phyloP scores from a whole-genome alignment of 2,113 vertebrate species.

The Forbesichthys agassizii region DNA sequence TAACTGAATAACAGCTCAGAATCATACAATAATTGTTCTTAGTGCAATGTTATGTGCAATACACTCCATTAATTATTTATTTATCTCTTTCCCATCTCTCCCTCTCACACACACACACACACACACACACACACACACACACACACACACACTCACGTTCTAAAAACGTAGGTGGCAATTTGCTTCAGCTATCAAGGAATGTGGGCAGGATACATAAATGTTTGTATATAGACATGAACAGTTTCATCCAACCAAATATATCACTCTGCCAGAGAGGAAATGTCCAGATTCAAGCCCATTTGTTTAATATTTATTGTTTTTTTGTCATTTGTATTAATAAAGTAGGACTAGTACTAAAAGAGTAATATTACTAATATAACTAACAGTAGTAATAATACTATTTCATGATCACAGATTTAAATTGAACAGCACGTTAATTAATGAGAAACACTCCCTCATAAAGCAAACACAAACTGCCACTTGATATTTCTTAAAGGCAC shows the following conservation, averaged over 20 bases:
- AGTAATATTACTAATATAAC: not conserved
- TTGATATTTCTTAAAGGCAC: not conserved
- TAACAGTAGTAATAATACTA: too few species aligned
- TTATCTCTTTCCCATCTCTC: slow-evolving; percentile 20
- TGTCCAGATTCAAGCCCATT: too few species aligned
- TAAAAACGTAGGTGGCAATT: slow-evolving; percentile 15
- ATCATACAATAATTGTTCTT: slow-evolving; percentile 59
- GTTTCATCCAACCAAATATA: too few species aligned
- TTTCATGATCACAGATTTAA: not conserved
- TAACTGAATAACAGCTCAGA: slow-evolving; percentile 52
- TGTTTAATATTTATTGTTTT: not conserved
- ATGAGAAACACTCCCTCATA: not conserved
- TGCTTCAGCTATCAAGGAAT: slow-evolving; percentile 6
- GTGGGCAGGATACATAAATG: not conserved
- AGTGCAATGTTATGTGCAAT: slow-evolving; percentile 69
- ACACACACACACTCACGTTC: slow-evolving; percentile 14
- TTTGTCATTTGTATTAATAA: not conserved
- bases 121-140: slow-evolving; percentile 15
- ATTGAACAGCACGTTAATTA: not conserved
- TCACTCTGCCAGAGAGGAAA: not conserved
- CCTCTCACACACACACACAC: slow-evolving; percentile 25
- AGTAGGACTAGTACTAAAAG: not conserved
- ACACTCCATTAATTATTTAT: slow-evolving; percentile 33
- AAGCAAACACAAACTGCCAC: slow-evolving; percentile 16
- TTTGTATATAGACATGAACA: too few species aligned